phyloP scores from a whole-genome alignment of 1,140 invertebrate species.

The Neomicropteryx cornuta region DNA sequence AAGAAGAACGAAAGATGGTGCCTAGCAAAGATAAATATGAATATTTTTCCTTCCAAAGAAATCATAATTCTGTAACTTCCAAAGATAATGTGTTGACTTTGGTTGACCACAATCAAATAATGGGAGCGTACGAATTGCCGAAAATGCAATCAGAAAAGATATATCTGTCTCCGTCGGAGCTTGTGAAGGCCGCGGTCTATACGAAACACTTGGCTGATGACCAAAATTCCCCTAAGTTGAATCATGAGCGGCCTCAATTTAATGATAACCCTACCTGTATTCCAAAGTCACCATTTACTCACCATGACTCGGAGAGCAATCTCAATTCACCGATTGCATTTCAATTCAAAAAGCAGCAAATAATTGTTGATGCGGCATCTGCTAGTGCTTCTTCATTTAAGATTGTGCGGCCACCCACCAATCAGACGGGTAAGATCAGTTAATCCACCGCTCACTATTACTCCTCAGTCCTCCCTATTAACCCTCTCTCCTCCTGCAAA shows the following conservation, averaged over 20 bases:
- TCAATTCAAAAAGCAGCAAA: constrained; percentile 24
- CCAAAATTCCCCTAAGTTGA: constrained; percentile 19
- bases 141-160: constrained; percentile 1
- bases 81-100: background rate
- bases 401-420: constrained; percentile 32
- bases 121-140: background rate
- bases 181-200: constrained; percentile 54
- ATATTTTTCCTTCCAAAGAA: background rate
- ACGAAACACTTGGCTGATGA: constrained; percentile 45
- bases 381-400: constrained; percentile 18
- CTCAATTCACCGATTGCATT: constrained; percentile 11
- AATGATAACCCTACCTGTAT: background rate
- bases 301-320: constrained; percentile 8
- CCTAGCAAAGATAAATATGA: constrained; percentile 12
- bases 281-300: background rate
- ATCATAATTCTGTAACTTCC: background rate
- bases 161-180: constrained; percentile 44
- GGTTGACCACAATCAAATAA: background rate
- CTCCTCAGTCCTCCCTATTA: constrained; percentile 1
- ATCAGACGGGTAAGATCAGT: constrained; percentile 48
- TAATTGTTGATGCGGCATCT: constrained; percentile 18
- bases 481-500: too few relatives aligned
- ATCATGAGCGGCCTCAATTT: constrained; percentile 18
- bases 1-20: constrained; percentile 4
- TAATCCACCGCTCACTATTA: constrained; percentile 17